phyloP scores from a whole-genome alignment of 2,113 vertebrate genomes.

The Rafetus swinhoei region DNA sequence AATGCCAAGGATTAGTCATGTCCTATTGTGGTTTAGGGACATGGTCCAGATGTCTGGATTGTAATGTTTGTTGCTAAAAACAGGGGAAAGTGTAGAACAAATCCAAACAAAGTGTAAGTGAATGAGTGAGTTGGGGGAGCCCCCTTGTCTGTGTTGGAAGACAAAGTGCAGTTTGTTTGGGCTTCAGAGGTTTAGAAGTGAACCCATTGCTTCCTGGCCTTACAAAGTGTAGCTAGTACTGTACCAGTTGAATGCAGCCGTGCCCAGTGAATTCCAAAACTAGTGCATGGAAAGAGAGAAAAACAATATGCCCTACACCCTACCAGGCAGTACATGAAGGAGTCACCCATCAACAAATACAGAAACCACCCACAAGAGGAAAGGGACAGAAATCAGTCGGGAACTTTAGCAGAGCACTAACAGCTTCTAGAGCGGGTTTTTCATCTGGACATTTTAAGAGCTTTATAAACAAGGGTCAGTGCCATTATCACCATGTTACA shows the following conservation, averaged over 20 bases:
- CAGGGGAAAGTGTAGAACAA: not conserved
- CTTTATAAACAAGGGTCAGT: not conserved
- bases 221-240: not conserved
- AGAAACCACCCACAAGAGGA: not conserved
- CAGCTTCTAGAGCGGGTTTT: not conserved
- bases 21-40: conserved; percentile 41
- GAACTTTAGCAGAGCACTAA: not conserved
- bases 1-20: conserved; percentile 55
- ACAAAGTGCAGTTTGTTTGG: not conserved
- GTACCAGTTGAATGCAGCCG: rapidly evolving
- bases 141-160: not conserved
- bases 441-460: not conserved
- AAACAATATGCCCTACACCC: not conserved
- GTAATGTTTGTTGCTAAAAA: not conserved
- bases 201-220: not conserved
- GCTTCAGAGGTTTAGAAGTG: conserved; percentile 12
- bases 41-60: conserved; percentile 41
- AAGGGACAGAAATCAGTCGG: not conserved
- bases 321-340: not conserved
- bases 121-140: not conserved
- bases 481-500: rapidly evolving
- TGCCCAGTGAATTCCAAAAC: rapidly evolving
- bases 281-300: not conserved
- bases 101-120: not conserved
- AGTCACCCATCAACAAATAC: not conserved